phyloP scores from a whole-genome alignment of 2,113 vertebrate species.

The Corythornis vintsioides region DNA sequence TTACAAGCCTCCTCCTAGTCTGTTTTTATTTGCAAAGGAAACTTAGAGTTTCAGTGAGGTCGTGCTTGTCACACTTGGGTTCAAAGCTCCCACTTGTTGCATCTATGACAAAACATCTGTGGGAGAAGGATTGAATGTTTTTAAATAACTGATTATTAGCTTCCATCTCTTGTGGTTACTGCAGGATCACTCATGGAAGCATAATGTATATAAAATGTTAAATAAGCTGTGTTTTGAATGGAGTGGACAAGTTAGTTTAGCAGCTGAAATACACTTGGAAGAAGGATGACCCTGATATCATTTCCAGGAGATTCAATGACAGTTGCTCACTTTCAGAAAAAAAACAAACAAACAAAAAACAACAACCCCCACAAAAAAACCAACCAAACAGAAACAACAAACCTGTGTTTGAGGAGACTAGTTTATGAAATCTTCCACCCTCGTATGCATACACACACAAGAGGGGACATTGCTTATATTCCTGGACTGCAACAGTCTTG shows the following conservation, averaged over 20 bases:
- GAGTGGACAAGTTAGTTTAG: slow-evolving; percentile 44
- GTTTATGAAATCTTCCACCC: slow-evolving; percentile 11
- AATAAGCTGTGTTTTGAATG: slow-evolving; percentile 47
- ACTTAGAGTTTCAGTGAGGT: not conserved
- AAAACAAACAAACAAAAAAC: not conserved
- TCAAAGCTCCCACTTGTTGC: slow-evolving; percentile 11
- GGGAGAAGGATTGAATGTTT: slow-evolving; percentile 26
- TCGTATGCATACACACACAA: slow-evolving; percentile 1
- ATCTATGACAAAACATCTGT: not conserved
- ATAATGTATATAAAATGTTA: slow-evolving; percentile 55
- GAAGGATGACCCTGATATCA: slow-evolving; percentile 27
- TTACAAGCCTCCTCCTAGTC: not conserved
- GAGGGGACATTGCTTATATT: not conserved
- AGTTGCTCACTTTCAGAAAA: slow-evolving; percentile 28
- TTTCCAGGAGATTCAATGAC: slow-evolving; percentile 28
- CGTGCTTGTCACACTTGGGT: not conserved
- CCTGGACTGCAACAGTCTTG: not conserved
- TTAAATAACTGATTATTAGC: slow-evolving; percentile 6
- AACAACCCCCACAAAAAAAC: too few relatives aligned
- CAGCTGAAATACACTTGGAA: slow-evolving; percentile 47
- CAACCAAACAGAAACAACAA: not conserved
- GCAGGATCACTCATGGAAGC: not conserved
- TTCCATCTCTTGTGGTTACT: not conserved
- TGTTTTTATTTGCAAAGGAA: not conserved
- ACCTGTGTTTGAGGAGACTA: slow-evolving; percentile 23